Evolutionary conservation across 2,888 invertebrate genomes (phyloP).

Genomic region (Ophion obscuratus): DNA sequence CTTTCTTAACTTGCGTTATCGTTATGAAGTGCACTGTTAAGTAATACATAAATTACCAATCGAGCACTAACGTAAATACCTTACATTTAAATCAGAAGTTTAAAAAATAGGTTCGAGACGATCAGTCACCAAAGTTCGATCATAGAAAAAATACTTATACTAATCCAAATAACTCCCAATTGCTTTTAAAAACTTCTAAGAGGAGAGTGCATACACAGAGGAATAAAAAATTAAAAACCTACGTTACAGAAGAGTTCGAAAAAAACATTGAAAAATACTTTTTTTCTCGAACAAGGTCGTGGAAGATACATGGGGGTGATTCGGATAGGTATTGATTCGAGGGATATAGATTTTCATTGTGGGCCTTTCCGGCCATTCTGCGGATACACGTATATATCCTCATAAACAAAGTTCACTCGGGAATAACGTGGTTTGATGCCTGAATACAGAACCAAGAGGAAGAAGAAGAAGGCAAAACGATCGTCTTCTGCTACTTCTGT

Average conservation of each 20-base stretch:
- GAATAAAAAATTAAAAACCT: neutral
- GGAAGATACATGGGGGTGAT: neutral
- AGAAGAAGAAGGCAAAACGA: slow-evolving; percentile 9
- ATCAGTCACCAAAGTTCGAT: too few relatives aligned
- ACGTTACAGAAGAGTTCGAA: neutral
- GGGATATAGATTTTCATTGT: too few relatives aligned
- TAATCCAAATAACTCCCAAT: neutral
- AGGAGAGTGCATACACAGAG: neutral
- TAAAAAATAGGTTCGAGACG: too few relatives aligned
- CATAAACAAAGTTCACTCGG: neutral
- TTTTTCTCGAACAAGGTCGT: neutral
- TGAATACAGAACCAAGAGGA: neutral
- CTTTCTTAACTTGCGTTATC: too few relatives aligned
- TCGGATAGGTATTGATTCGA: neutral
- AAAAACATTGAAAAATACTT: neutral
- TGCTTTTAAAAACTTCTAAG: neutral
- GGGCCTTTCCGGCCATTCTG: too few relatives aligned
- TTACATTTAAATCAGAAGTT: too few relatives aligned
- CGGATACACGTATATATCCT: too few relatives aligned
- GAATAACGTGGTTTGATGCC: neutral
- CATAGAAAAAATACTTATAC: neutral
- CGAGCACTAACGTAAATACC: too few relatives aligned
- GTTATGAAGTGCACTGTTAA: too few relatives aligned
- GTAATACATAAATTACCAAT: too few relatives aligned
- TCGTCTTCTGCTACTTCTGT: slow-evolving; percentile 8